These are phyloP conservation scores for Musca vetustissima DNA, from an alignment of 1,140 invertebrate species.

Conservation along the genomic window DNA sequence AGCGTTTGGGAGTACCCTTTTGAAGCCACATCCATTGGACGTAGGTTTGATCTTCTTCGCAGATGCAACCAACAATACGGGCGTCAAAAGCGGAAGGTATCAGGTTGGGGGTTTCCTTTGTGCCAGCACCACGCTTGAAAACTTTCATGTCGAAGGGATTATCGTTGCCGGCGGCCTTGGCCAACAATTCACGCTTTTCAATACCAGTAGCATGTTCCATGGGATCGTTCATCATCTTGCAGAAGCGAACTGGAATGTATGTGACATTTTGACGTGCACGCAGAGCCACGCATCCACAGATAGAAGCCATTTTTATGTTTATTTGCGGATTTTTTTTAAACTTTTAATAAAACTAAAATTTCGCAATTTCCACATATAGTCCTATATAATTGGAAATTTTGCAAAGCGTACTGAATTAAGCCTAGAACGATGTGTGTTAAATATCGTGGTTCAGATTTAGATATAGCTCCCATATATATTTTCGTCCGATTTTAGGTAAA, in stretches of 20 bases:
- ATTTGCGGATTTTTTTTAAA: conserved; percentile 42
- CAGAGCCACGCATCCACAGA: conserved; percentile 59
- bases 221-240: conserved; percentile 73
- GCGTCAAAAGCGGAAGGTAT: conserved; percentile 87
- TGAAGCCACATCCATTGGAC: conserved; percentile 95
- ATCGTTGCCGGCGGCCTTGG: conserved; percentile 81
- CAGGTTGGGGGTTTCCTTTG: conserved; percentile 83
- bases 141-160: conserved; percentile 88
- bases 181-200: conserved; percentile 86
- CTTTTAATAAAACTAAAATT: conserved; percentile 28
- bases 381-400: too few relatives aligned
- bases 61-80: conserved; percentile 93
- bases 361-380: conserved; percentile 31
- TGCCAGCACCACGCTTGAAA: conserved; percentile 76
- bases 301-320: conserved; percentile 61
- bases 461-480: too few relatives aligned
- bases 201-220: conserved; percentile 91
- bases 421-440: too few relatives aligned
- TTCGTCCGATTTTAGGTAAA: too few relatives aligned
- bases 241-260: conserved; percentile 55
- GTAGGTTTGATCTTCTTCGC: conserved; percentile 86
- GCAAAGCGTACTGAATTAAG: too few relatives aligned
- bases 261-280: conserved; percentile 58
- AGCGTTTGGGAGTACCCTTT: conserved; percentile 83
- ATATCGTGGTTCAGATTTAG: too few relatives aligned